Conservation (phyloP, 1,140 invertebrate genomes). For the Galleria mellonella region DNA sequence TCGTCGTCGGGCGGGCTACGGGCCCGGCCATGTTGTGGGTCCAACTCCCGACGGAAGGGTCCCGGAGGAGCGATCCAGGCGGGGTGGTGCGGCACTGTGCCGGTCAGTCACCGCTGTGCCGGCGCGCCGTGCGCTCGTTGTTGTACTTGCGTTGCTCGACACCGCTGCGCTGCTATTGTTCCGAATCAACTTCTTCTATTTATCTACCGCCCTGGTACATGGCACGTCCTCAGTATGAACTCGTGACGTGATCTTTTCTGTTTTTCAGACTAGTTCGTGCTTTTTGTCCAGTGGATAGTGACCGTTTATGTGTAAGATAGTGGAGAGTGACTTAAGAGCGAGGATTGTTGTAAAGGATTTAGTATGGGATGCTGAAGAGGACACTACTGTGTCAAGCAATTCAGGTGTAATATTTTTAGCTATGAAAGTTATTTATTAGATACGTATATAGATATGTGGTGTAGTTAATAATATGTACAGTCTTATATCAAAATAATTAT, state of each 20-base stretch:
- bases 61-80: constrained; percentile 58
- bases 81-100: constrained; percentile 64
- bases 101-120: constrained; percentile 69
- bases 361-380: constrained; percentile 28
- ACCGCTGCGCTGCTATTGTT: constrained; percentile 27
- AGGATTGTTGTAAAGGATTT: constrained; percentile 51
- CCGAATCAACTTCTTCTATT: constrained; percentile 35
- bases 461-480: too few relatives aligned
- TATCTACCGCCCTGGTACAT: constrained; percentile 39
- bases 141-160: constrained; percentile 18
- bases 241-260: constrained; percentile 35
- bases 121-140: constrained; percentile 56
- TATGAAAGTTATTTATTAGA: background rate
- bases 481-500: too few relatives aligned
- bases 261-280: constrained; percentile 40
- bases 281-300: constrained; percentile 49
- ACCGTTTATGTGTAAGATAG: constrained; percentile 54
- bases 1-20: background rate
- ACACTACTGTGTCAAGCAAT: constrained; percentile 24
- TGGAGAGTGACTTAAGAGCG: constrained; percentile 45
- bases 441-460: too few relatives aligned
- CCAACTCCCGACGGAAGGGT: constrained; percentile 60
- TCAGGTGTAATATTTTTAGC: constrained; percentile 28
- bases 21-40: constrained; percentile 36
- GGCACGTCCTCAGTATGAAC: constrained; percentile 34